Conservation (phyloP, 2,888 invertebrate genomes). For the Mesochorus sp. region DNA sequence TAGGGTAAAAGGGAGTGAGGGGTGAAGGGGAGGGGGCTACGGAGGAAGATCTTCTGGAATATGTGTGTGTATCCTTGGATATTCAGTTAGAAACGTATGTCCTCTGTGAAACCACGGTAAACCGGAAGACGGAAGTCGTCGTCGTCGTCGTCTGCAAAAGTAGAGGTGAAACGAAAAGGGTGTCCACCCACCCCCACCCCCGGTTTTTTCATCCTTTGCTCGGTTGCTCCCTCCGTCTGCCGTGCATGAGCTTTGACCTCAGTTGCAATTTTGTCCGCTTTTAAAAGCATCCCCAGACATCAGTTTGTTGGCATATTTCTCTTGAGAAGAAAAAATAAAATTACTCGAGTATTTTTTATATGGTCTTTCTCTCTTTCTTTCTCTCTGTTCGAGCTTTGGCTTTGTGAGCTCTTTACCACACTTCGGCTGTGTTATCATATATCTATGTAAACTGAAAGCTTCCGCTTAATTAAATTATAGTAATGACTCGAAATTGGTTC, state of each 20-base stretch:
- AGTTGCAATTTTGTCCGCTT: neutral
- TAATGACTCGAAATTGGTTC: no score
- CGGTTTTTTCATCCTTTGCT: neutral
- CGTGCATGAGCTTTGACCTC: neutral
- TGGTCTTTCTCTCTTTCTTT: no score
- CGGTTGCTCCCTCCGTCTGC: neutral
- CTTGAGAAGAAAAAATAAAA: neutral
- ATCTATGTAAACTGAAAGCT: no score
- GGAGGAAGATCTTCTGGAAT: conserved; percentile 1
- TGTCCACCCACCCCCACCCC: neutral
- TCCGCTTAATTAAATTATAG: no score
- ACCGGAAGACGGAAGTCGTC: conserved; percentile 38
- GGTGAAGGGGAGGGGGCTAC: conserved; percentile 4
- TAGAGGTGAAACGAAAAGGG: conserved; percentile 22
- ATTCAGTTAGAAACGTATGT: conserved; percentile 32
- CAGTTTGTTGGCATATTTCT: neutral
- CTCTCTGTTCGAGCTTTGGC: no score
- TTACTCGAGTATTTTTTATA: neutral
- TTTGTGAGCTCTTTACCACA: no score
- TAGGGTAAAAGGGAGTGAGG: neutral
- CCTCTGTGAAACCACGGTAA: conserved; percentile 40
- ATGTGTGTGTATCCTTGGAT: neutral
- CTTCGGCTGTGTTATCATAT: no score
- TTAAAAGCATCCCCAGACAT: neutral
- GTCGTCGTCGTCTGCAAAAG: conserved; percentile 27